Conservation (phyloP, 2,888 invertebrate species). For the Idaea straminata region DNA sequence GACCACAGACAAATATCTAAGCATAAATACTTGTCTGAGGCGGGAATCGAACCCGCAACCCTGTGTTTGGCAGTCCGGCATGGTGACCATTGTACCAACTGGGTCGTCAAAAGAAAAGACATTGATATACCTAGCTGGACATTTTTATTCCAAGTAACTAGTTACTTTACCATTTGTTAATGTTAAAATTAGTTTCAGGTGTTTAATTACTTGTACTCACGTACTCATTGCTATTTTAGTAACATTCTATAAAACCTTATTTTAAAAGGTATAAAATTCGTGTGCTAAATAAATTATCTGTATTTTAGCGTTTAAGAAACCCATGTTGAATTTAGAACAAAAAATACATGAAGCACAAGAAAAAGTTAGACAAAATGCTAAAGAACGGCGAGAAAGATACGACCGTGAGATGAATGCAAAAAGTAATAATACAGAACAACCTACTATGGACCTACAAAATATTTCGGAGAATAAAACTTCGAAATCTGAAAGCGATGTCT, state of each 20-base stretch:
- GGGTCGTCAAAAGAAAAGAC: no score
- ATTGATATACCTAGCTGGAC: no score
- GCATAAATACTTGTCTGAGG: no score
- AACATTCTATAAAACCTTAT: background rate
- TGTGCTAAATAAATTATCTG: background rate
- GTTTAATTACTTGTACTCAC: no score
- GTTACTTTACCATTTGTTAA: no score
- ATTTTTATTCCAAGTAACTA: no score
- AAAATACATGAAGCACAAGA: constrained; percentile 59
- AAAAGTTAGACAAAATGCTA: constrained; percentile 51
- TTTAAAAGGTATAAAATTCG: background rate
- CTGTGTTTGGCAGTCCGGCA: no score
- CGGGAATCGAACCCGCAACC: no score
- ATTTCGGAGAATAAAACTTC: background rate
- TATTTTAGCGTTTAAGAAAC: constrained; percentile 46
- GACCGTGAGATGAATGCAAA: constrained; percentile 25
- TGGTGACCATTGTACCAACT: no score
- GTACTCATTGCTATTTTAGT: no score
- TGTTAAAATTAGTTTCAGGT: no score
- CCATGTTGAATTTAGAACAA: constrained; percentile 44
- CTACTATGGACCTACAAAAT: background rate
- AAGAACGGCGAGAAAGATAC: constrained; percentile 37
- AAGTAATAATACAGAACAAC: background rate
- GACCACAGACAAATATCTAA: no score
- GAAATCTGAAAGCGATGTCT: background rate